A percentile compares a stretch with the other conserved stretches of the same genome.
phyloP scores from a whole-genome alignment of 1,140 invertebrate species.

The Grapholita molesta region DNA sequence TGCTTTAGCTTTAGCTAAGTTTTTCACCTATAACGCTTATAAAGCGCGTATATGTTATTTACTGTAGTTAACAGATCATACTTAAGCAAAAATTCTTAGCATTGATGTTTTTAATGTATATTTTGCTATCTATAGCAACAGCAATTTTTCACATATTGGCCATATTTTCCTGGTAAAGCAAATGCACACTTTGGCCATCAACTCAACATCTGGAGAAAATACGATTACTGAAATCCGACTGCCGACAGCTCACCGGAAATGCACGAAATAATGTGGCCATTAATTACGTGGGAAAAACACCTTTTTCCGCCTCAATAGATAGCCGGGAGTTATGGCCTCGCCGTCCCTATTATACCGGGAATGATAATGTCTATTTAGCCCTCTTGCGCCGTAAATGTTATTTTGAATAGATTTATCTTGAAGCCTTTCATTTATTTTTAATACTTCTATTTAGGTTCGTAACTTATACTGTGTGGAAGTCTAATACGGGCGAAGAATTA shows the following conservation, averaged over 20 bases:
- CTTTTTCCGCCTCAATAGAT: slow-evolving; percentile 9
- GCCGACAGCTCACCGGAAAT: neutral
- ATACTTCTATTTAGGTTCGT: neutral
- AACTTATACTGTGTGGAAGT: too few relatives aligned
- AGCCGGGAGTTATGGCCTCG: slow-evolving; percentile 1
- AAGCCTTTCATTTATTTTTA: neutral
- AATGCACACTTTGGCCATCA: neutral
- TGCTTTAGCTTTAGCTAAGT: too few relatives aligned
- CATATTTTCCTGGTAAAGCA: neutral
- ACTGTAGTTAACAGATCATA: too few relatives aligned
- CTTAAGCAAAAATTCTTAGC: too few relatives aligned
- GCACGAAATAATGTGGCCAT: neutral
- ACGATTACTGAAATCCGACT: neutral
- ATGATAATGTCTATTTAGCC: slow-evolving; percentile 2
- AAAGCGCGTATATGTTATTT: too few relatives aligned
- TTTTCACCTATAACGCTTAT: too few relatives aligned
- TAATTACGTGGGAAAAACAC: slow-evolving; percentile 1
- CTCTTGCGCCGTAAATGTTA: neutral
- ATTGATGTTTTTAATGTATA: too few relatives aligned
- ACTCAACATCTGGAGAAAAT: neutral
- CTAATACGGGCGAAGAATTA: too few relatives aligned
- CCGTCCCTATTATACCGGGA: neutral
- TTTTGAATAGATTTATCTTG: neutral
- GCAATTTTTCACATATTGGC: neutral
- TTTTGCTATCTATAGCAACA: neutral